A percentile compares a stretch with the other conserved stretches of the same genome.
Evolutionary conservation across 2,113 vertebrate species (phyloP).

Genomic region (Gallinago jamesoni): DNA sequence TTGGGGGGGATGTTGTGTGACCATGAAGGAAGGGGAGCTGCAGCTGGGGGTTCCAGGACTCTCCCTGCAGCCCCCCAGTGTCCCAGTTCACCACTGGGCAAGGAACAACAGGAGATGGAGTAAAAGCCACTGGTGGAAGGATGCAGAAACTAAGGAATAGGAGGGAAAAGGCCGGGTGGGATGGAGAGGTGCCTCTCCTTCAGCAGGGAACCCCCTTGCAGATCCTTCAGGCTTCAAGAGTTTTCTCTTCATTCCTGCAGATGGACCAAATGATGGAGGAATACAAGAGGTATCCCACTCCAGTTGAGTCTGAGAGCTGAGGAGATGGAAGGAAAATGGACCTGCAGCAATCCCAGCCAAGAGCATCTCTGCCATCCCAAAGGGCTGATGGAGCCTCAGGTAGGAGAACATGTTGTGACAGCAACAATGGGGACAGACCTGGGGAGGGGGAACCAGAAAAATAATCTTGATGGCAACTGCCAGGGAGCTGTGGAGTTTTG

Average conservation of each 20-base stretch:
- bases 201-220: background rate
- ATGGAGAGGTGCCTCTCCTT: background rate
- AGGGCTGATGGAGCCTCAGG: background rate
- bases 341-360: background rate
- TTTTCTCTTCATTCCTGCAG: background rate
- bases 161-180: background rate
- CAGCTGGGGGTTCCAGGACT: background rate
- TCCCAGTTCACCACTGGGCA: fast-evolving
- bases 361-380: background rate
- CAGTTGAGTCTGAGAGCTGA: fast-evolving
- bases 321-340: background rate
- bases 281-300: background rate
- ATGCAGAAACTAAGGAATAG: background rate
- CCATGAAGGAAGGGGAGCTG: background rate
- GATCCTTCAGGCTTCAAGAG: too few species aligned
- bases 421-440: fast-evolving
- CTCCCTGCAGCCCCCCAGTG: background rate
- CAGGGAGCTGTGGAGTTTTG: background rate
- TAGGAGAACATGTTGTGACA: background rate
- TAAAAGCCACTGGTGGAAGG: background rate
- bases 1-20: background rate
- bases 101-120: background rate
- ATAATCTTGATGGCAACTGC: background rate
- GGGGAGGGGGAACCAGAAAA: background rate
- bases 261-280: too few species aligned